Percentiles rank a stretch among this genome's conserved stretches.
phyloP scores from a whole-genome alignment of 2,113 vertebrate species.

The Cygnus buccinator region DNA sequence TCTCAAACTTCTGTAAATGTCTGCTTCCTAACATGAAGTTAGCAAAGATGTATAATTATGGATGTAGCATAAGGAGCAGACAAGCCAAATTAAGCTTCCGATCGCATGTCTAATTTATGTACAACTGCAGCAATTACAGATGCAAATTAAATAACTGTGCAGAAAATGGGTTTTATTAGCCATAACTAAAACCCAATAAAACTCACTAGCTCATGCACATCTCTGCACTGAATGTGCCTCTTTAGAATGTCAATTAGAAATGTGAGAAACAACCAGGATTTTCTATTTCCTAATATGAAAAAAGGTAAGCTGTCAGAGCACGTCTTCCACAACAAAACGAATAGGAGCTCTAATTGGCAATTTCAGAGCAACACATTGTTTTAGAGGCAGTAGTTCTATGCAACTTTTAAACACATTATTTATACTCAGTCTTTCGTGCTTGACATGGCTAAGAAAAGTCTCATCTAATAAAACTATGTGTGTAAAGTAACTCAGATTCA shows the following conservation, averaged over 20 bases:
- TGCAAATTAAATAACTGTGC: slow-evolving; percentile 67
- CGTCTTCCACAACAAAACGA: background rate
- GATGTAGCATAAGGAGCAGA: slow-evolving; percentile 28
- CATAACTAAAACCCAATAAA: slow-evolving; percentile 63
- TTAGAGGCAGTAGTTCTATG: slow-evolving; percentile 7
- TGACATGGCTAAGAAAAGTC: slow-evolving; percentile 2
- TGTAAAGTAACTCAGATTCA: background rate
- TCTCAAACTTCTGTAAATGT: background rate
- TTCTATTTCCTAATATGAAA: slow-evolving; percentile 3
- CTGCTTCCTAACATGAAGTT: background rate
- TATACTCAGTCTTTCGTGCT: slow-evolving; percentile 8
- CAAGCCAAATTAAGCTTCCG: slow-evolving; percentile 48
- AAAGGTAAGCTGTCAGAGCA: background rate
- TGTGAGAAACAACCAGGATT: slow-evolving; percentile 8
- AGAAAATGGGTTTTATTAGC: slow-evolving; percentile 69
- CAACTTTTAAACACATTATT: slow-evolving; percentile 39
- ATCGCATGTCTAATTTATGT: slow-evolving; percentile 67
- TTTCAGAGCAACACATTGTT: slow-evolving; percentile 21
- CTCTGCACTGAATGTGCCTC: background rate
- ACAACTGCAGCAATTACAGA: slow-evolving; percentile 58
- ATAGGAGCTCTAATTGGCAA: slow-evolving; percentile 30
- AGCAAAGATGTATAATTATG: background rate
- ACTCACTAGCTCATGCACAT: slow-evolving; percentile 38
- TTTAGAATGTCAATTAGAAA: slow-evolving; percentile 50
- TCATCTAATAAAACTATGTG: slow-evolving; percentile 22